Evolutionary conservation across 2,888 invertebrate species (phyloP), one percentile per base, ranked within the genome.

Genomic region (Sminthurinus aureus): DNA sequence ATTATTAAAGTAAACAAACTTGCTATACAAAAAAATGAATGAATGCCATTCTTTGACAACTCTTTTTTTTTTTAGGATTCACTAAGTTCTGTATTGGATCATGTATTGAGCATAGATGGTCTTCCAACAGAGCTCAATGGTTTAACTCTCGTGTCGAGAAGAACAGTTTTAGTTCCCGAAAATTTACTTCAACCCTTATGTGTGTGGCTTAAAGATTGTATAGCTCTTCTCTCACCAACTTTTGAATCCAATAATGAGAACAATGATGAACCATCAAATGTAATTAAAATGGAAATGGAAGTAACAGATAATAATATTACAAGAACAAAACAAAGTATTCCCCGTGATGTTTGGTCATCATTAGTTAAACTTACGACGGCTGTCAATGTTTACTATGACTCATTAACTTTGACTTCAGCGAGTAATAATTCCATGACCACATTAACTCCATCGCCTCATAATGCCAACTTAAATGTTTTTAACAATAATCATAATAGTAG

Each of bases 81-180:
- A 26, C 71, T 88, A 51, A 85, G 85, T 15, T 86, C 87, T 22
- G 84, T 88, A 12, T 82, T 88, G 38, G 88, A 88, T 50, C 87
- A 87, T 78, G 87, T 88, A 4, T 81, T 88, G 20, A 85, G 83
- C 38, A 87, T 87, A 74, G 88, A 87, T 77, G 85, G 87, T 74
- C 73, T 87, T 38, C 86, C 87, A 38, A 83, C 86, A 4, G 88
- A 88, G 58, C 87, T 84, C 26, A 82, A 82, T 15, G 87, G 87
- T 22, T 26, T 80, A n/a, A 84, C 88, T 13, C 81, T 86, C 0
- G 81, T 88, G n/a, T 84, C 81, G 6, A 79, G 88, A 69, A 71
- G 86, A 78, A 87, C 87, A n/a, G 83, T 88, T 58, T 83, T 88
- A 9, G 85, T 88, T 67, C 88, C 88, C n/a, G 87, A 87, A 84